A percentile compares a stretch with the other conserved stretches of the same genome.
These are phyloP conservation scores for Lordiphosa mommai DNA, from an alignment of 1,140 invertebrate genomes.

Conservation along the genomic window DNA sequence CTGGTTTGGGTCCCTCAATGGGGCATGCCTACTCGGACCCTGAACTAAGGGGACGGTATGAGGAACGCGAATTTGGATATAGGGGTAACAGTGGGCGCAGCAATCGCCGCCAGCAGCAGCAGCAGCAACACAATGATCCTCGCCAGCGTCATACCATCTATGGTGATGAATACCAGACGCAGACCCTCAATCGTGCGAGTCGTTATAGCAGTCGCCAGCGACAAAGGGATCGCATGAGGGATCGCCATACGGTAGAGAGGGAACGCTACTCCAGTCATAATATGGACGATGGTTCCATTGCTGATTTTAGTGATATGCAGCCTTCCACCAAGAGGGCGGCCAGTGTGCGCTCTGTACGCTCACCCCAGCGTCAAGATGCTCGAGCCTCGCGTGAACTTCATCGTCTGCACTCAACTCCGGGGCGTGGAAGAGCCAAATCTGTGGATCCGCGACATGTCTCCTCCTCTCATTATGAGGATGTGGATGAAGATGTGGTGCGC, in stretches of 20 bases:
- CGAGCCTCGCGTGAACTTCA: slow-evolving; percentile 55
- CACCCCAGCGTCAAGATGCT: slow-evolving; percentile 58
- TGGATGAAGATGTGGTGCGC: slow-evolving; percentile 79
- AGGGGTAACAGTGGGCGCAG: slow-evolving; percentile 38
- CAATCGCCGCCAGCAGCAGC: slow-evolving; percentile 42
- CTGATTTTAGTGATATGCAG: slow-evolving; percentile 61
- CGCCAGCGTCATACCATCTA: slow-evolving; percentile 66
- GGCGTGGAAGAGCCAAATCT: slow-evolving; percentile 67
- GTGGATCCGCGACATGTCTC: slow-evolving; percentile 65
- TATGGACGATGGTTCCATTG: slow-evolving; percentile 52
- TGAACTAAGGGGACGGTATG: slow-evolving; percentile 79
- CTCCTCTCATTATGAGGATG: slow-evolving; percentile 66
- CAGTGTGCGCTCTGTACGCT: slow-evolving; percentile 65
- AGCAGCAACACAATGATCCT: slow-evolving; percentile 45
- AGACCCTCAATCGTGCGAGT: slow-evolving; percentile 79
- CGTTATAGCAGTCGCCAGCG: slow-evolving; percentile 80
- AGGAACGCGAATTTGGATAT: slow-evolving; percentile 55
- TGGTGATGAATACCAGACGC: slow-evolving; percentile 59
- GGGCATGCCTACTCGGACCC: slow-evolving; percentile 82
- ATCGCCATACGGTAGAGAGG: slow-evolving; percentile 75
- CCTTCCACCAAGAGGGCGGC: slow-evolving; percentile 54
- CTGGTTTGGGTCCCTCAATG: slow-evolving; percentile 80
- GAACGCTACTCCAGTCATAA: slow-evolving; percentile 62
- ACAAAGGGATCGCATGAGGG: slow-evolving; percentile 64
- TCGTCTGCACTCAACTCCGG: slow-evolving; percentile 60